Base-by-base conservation (phyloP, 1,140 invertebrate genomes). In the Zaprionus africanus region DNA sequence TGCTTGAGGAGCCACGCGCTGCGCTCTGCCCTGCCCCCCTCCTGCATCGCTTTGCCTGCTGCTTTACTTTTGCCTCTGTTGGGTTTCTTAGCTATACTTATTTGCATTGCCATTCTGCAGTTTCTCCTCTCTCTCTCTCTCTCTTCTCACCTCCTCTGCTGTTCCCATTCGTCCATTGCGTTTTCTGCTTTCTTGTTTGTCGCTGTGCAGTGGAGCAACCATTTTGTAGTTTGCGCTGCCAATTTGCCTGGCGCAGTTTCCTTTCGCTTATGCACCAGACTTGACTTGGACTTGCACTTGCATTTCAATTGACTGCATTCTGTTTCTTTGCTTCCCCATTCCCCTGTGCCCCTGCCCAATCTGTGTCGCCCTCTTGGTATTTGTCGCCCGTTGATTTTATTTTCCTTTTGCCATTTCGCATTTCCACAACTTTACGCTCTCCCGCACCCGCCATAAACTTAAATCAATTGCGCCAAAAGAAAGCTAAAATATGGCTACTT, bases 221-320 rank as follows among this genome's bases (percentile, higher is more conserved):
- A 87, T 84, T 87, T 88, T 88, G 84, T 71, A 88, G 84, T 88
- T 88, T 84, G 84, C 75, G 78, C 76, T 84, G 84, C 84, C 84
- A 87, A 87, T 87, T 87, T 87, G 84, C 78, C 64, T 76, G 78
- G 64, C 41, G 41, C 78, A 70, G 78, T 68, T 81, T 82, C 63
- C 54, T 76, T 76, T 64, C 28, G 38, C 62, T 74, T 59, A 65
- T 76, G 58, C 59, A 53, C 73, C 62, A 49, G 66, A 69, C 66
- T 85, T 75, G 78, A 78, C 76, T 79, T 69, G 54, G 36, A 71
- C 73, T 80, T 59, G 51, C 57, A 72, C 62, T 76, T 78, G 78
- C 74, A 88, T 78, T 83, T 88, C 81, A 88, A 88, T 88, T 87
- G 84, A 84, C 71, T 87, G 81, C 81, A 63, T 72, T 78, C 59